Evolutionary conservation across 1,140 invertebrate genomes (phyloP), one percentile per base, ranked within the genome.

Genomic region (Hirudo medicinalis): DNA sequence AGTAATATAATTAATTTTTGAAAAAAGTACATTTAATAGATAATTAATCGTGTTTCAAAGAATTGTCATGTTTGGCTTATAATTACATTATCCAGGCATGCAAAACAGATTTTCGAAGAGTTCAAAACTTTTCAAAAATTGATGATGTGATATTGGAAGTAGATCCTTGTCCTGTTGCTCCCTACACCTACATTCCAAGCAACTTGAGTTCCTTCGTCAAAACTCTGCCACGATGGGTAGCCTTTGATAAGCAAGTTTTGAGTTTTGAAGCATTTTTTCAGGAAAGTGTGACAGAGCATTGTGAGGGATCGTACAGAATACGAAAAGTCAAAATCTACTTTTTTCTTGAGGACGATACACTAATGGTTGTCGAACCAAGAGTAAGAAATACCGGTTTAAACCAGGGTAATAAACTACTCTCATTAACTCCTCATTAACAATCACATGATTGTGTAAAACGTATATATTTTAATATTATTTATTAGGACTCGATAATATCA

Each of bases 211-310:
- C 80, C 81, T 8, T 67, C 70, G 86, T 89, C 76, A 86, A 85
- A 2, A 83, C 85, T 75, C 76, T 89, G 54, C 91, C 91, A 0
- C 82, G 88, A 0, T 94, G 91, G 91, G 83, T 94, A 40, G 87
- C 88, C 57, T 92, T 89, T 80, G 91, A 94, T 78, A 89, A 91
- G 82, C 86, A 93, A 71, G 80, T 82, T 15, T 74, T 82, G 11
- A 78, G 76, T 54, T 82, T 82, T 76, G 80, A 76, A 60, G 76
- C 57, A 15, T 83, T 77, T 71, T 82, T 80, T 76, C 81, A 83
- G 76, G 82, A 83, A 70, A 77, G 78, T 54, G 80, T 83, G 2
- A 75, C 77, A 72, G 82, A 83, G 74, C 77, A 79, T 70, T 71
- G 78, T 68, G 80, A 80, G 60, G 82, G 82, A 75, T 80, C 80